A percentile compares a stretch with the other conserved stretches of the same genome.
Evolutionary conservation across 2,113 vertebrate genomes (phyloP).

Genomic region (Catharus fuscescens): DNA sequence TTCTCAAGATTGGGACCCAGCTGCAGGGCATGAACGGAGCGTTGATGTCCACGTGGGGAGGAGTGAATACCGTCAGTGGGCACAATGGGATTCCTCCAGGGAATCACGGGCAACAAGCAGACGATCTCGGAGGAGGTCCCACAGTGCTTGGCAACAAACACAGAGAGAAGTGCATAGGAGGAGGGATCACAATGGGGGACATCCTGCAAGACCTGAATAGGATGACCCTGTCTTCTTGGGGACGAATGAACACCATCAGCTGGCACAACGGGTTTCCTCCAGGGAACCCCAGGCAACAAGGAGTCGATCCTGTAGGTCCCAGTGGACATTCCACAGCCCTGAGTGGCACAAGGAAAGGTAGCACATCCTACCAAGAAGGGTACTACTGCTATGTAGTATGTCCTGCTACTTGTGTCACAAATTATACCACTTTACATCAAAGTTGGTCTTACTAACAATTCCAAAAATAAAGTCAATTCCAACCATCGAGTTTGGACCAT

Average conservation of each 20-base stretch:
- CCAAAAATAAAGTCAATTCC: not conserved
- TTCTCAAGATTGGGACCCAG: fast-evolving
- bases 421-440: not conserved
- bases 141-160: not conserved
- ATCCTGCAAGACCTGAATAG: not conserved
- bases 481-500: not conserved
- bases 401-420: not conserved
- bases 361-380: not conserved
- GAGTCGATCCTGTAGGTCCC: fast-evolving
- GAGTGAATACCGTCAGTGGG: fast-evolving
- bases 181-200: not conserved
- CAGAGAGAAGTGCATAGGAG: not conserved
- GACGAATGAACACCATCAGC: fast-evolving
- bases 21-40: fast-evolving
- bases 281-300: fast-evolving
- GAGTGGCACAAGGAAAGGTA: fast-evolving
- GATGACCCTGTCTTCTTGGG: fast-evolving
- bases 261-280: fast-evolving
- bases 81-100: fast-evolving
- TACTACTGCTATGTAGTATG: not conserved
- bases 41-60: fast-evolving
- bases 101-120: fast-evolving
- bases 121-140: not conserved
- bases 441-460: not conserved
- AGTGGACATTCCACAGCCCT: fast-evolving